Evolutionary conservation across 2,113 vertebrate genomes (phyloP).

Genomic region (Podarcis raffonei): DNA sequence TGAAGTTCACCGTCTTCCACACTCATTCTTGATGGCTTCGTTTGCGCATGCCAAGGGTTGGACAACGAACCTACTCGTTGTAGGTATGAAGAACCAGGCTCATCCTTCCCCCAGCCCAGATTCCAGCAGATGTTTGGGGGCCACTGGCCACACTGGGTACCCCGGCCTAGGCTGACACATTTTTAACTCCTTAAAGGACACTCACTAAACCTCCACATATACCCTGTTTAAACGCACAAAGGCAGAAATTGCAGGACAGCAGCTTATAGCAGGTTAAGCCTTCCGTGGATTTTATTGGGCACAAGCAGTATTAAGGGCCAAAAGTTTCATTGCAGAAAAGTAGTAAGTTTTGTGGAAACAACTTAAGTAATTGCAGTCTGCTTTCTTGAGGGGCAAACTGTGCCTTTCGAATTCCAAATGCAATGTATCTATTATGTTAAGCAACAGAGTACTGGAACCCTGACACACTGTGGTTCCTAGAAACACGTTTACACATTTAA

Average conservation of each 20-base stretch:
- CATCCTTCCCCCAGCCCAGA: too few relatives aligned
- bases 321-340: slow-evolving; percentile 49
- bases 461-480: slow-evolving; percentile 28
- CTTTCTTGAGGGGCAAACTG: slow-evolving; percentile 37
- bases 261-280: slow-evolving; percentile 35
- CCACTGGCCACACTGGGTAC: too few relatives aligned
- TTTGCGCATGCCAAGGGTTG: slow-evolving; percentile 5
- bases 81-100: background rate
- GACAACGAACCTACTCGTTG: slow-evolving; percentile 35
- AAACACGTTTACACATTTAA: slow-evolving; percentile 9
- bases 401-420: background rate
- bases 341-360: slow-evolving; percentile 22
- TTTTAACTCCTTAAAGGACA: background rate
- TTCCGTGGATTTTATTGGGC: slow-evolving; percentile 24
- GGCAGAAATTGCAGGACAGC: background rate
- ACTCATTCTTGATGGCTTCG: slow-evolving; percentile 51
- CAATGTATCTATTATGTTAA: slow-evolving; percentile 27
- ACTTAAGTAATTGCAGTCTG: background rate
- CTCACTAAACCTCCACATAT: background rate
- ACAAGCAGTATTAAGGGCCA: slow-evolving; percentile 57
- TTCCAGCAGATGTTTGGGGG: too few relatives aligned
- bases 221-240: background rate
- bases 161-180: slow-evolving; percentile 41
- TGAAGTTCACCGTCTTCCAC: background rate
- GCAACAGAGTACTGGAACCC: slow-evolving; percentile 21